Conservation (phyloP, 2,888 invertebrate species). For the Drosophila kambysellisi region DNA sequence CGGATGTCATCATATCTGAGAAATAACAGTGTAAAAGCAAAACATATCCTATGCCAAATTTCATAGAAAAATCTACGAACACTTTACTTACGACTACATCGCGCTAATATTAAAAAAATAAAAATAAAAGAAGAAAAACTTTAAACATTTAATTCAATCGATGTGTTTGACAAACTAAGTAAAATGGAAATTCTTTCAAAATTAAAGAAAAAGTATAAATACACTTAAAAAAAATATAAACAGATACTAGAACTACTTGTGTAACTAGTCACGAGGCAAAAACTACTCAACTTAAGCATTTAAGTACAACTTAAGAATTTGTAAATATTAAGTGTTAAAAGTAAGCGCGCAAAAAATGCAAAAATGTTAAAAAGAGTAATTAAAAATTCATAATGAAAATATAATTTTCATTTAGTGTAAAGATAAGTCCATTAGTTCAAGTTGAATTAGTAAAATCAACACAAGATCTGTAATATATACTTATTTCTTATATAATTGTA, state of each 20-base stretch:
- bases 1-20: slow-evolving; percentile 13
- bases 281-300: slow-evolving; percentile 73
- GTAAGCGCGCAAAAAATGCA: slow-evolving; percentile 31
- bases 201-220: slow-evolving; percentile 14
- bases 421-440: slow-evolving; percentile 43
- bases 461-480: slow-evolving; percentile 48
- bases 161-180: slow-evolving; percentile 43
- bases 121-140: neutral
- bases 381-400: slow-evolving; percentile 46
- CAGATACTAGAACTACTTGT: slow-evolving; percentile 33
- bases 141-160: slow-evolving; percentile 44
- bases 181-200: slow-evolving; percentile 39
- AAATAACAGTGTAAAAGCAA: slow-evolving; percentile 49
- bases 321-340: slow-evolving; percentile 63
- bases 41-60: slow-evolving; percentile 83
- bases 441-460: slow-evolving; percentile 13
- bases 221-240: neutral
- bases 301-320: slow-evolving; percentile 61
- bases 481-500: slow-evolving; percentile 24
- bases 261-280: slow-evolving; percentile 45
- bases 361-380: slow-evolving; percentile 33
- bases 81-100: slow-evolving; percentile 35
- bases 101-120: slow-evolving; percentile 39
- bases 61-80: slow-evolving; percentile 64
- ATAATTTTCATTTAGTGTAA: slow-evolving; percentile 62